Percentiles rank a stretch among this genome's conserved stretches.
Evolutionary conservation across 2,797 vertebrate genomes (phyloP).

Genomic region (Aselliscus stoliczkanus): DNA sequence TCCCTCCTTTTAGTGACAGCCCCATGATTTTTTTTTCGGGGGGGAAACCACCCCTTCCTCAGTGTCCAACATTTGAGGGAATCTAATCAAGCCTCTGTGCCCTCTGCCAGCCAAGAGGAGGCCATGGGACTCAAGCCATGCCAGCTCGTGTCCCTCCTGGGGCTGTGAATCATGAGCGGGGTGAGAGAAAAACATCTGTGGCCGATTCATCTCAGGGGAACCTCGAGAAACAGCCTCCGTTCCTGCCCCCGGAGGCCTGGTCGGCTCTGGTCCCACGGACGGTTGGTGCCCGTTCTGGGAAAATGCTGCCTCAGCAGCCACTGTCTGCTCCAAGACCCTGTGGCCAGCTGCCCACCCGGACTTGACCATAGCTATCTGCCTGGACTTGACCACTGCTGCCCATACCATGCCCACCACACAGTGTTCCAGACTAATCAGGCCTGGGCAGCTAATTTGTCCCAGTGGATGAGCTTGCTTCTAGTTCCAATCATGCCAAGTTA

Average conservation of each 20-base stretch:
- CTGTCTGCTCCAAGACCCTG: neutral
- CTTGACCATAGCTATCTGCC: neutral
- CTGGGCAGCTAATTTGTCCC: neutral
- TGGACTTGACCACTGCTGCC: neutral
- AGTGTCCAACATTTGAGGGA: neutral
- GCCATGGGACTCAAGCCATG: neutral
- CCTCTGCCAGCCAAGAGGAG: neutral
- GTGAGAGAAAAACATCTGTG: neutral
- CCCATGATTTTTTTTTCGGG: neutral
- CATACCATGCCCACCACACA: neutral
- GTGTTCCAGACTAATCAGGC: neutral
- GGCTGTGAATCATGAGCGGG: neutral
- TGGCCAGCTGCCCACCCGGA: neutral
- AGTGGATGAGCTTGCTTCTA: neutral
- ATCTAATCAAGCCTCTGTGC: neutral
- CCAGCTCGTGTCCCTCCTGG: neutral
- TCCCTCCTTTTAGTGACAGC: neutral
- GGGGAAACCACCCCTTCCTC: neutral
- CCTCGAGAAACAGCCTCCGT: neutral
- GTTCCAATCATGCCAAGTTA: neutral
- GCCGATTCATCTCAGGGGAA: neutral
- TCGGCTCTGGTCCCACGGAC: neutral
- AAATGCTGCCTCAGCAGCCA: neutral
- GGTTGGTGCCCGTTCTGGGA: neutral
- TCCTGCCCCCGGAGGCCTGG: neutral